These are phyloP conservation scores for Oryzias woworae DNA, from an alignment of 2,113 vertebrate genomes.

Conservation along the genomic window DNA sequence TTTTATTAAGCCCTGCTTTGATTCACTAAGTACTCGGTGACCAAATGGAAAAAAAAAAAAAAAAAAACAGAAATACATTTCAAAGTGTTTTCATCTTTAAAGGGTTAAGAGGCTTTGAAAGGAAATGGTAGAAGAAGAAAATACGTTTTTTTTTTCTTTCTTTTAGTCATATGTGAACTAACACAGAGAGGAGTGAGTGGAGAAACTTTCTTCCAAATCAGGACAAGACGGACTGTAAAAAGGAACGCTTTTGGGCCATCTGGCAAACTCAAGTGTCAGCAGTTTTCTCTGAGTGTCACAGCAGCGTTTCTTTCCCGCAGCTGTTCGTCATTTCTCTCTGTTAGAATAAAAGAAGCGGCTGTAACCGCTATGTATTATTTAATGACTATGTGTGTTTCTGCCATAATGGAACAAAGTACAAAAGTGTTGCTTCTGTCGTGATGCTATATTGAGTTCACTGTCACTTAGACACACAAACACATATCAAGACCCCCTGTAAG, in stretches of 20 bases:
- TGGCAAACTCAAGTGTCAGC: constrained; percentile 43
- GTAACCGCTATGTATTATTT: constrained; percentile 70
- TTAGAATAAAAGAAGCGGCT: constrained; percentile 54
- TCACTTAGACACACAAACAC: constrained; percentile 24
- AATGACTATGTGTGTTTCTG: constrained; percentile 42
- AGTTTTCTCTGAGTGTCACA: constrained; percentile 39
- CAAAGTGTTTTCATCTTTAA: too few species aligned
- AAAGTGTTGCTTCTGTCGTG: constrained; percentile 37
- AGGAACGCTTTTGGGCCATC: constrained; percentile 31
- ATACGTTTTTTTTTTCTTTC: neutral
- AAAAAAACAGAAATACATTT: too few species aligned
- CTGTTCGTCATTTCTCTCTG: constrained; percentile 29
- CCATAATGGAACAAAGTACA: constrained; percentile 76
- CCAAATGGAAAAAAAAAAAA: too few species aligned
- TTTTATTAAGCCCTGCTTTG: neutral
- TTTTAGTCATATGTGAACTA: constrained; percentile 12
- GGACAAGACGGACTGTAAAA: constrained; percentile 39
- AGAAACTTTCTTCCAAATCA: constrained; percentile 46
- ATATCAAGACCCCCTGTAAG: constrained; percentile 3
- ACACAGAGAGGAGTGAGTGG: neutral
- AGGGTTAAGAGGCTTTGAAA: too few species aligned
- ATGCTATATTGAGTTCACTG: constrained; percentile 52
- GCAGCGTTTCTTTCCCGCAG: constrained; percentile 3
- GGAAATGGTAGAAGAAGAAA: neutral
- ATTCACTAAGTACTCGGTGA: neutral